A percentile compares a stretch with the other conserved stretches of the same genome.
Conservation (phyloP, 2,113 vertebrate genomes). For the Coptodon bakossiorum region DNA sequence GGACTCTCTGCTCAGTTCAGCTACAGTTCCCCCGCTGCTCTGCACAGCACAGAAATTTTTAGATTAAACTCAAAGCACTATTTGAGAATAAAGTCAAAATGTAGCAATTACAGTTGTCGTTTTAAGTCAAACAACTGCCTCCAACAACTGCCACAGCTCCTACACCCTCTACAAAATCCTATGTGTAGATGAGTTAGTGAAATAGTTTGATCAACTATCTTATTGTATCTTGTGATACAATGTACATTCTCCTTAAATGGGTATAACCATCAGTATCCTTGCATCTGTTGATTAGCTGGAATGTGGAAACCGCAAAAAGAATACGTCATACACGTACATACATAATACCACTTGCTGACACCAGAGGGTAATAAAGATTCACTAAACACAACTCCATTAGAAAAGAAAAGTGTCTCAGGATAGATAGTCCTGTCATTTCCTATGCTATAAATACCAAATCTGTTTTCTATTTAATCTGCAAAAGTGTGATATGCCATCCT, state of each 20-base stretch:
- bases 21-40: background rate
- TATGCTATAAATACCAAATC: background rate
- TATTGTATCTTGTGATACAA: background rate
- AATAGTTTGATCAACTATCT: background rate
- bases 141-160: background rate
- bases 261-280: background rate
- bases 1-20: background rate
- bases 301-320: background rate
- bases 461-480: background rate
- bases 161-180: background rate
- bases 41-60: background rate
- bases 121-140: background rate
- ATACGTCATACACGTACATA: background rate
- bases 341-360: background rate
- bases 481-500: background rate
- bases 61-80: background rate
- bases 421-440: background rate
- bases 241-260: background rate
- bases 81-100: background rate
- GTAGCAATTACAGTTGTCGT: background rate
- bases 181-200: background rate
- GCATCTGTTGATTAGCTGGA: background rate
- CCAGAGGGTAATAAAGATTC: slow-evolving; percentile 30
- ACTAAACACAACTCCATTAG: background rate
- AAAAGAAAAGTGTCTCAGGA: background rate